These are phyloP conservation scores for Aurelia coerulea DNA, from an alignment of 30 jellyfish, hydroid and myxozoan species.

Conservation along the genomic window DNA sequence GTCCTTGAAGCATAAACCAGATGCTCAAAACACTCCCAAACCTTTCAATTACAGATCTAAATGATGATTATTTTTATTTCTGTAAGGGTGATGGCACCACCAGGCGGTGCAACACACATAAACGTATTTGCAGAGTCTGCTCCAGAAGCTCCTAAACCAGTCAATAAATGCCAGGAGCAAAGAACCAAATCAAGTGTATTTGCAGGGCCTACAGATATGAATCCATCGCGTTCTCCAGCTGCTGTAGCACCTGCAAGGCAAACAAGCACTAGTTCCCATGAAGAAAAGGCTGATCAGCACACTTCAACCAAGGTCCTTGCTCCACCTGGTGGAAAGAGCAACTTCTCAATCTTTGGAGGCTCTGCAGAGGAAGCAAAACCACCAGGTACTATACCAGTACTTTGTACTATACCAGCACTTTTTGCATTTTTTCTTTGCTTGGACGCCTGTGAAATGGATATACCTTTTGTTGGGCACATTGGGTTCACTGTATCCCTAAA, in stretches of 20 bases:
- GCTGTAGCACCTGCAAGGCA: conserved; percentile 12
- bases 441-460: too few species aligned
- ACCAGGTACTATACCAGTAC: conserved; percentile 17
- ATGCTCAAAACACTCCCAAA: too few species aligned
- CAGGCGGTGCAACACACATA: conserved; percentile 79
- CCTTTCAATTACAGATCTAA: too few species aligned
- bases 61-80: not conserved
- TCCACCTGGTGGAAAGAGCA: conserved; percentile 64
- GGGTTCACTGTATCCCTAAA: too few species aligned
- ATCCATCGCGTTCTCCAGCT: conserved; percentile 63
- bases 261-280: conserved; percentile 29
- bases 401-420: too few species aligned
- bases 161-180: conserved; percentile 72
- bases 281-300: conserved; percentile 29
- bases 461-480: too few species aligned
- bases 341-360: conserved; percentile 47
- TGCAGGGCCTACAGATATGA: conserved; percentile 73
- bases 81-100: conserved; percentile 82
- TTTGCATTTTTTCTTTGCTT: too few species aligned
- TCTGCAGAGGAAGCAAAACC: conserved; percentile 33
- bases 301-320: conserved; percentile 67
- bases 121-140: conserved; percentile 71
- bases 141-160: conserved; percentile 66
- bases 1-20: too few species aligned
- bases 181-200: conserved; percentile 71